A percentile compares a stretch with the other conserved stretches of the same genome.
Evolutionary conservation across 2,113 vertebrate species (phyloP).

Genomic region (Pelecanus crispus): DNA sequence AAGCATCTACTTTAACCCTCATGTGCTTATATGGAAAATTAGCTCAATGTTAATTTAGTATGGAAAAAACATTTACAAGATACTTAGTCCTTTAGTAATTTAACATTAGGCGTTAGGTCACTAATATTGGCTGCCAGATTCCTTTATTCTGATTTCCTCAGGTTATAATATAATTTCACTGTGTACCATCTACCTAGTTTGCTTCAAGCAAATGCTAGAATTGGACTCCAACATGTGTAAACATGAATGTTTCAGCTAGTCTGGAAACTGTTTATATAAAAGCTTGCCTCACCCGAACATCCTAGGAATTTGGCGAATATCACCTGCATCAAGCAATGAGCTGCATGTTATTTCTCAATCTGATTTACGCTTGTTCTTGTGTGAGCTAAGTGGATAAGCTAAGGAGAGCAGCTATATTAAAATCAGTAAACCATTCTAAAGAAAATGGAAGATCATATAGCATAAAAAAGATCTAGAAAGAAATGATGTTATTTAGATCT

Average conservation of each 20-base stretch:
- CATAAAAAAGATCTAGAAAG: not conserved
- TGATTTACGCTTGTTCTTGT: not conserved
- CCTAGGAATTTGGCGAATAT: not conserved
- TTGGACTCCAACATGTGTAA: not conserved
- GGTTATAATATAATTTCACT: not conserved
- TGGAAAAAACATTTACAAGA: not conserved
- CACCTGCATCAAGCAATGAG: not conserved
- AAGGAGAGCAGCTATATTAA: not conserved
- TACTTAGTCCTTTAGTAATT: not conserved
- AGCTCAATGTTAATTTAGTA: not conserved
- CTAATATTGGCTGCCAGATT: not conserved
- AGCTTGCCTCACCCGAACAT: not conserved
- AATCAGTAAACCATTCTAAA: not conserved
- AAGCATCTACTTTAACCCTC: not conserved
- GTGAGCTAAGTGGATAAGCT: not conserved
- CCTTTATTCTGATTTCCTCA: not conserved
- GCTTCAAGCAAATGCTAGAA: not conserved
- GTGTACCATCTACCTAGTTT: not conserved
- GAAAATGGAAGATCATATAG: not conserved
- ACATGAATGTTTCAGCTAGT: not conserved
- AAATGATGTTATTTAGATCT: not conserved
- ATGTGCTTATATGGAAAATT: not conserved
- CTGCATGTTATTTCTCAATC: not conserved
- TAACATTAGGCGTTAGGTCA: not conserved
- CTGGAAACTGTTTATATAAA: slow-evolving; percentile 9